phyloP scores from a whole-genome alignment of 2,113 vertebrate genomes.

The Callocephalon fimbriatum region DNA sequence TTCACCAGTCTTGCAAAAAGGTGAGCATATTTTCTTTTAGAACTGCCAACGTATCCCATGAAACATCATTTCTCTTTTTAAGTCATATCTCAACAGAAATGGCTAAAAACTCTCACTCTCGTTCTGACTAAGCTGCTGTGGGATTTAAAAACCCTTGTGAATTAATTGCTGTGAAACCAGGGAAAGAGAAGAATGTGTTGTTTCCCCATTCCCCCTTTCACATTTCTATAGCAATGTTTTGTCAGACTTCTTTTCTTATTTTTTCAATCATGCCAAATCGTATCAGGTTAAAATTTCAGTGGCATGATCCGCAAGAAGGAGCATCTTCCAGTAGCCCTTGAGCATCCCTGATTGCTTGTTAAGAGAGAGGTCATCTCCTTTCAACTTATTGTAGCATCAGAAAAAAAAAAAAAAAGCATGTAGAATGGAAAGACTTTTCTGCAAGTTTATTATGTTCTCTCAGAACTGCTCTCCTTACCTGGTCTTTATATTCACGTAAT shows the following conservation, averaged over 20 bases:
- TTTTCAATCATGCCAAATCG: not conserved
- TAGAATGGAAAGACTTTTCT: not conserved
- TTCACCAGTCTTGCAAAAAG: not conserved
- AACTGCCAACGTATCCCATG: not conserved
- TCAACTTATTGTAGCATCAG: not conserved
- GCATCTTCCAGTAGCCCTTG: not conserved
- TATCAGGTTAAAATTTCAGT: not conserved
- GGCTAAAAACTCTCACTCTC: not conserved
- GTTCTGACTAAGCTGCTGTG: not conserved
- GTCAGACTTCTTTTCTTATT: not conserved
- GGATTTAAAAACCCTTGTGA: not conserved
- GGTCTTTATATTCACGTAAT: not conserved
- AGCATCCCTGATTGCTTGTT: not conserved
- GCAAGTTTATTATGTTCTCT: not conserved
- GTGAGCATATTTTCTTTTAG: not conserved
- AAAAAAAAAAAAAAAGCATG: not conserved
- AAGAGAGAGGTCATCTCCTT: not conserved
- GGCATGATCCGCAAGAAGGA: not conserved
- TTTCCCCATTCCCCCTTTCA: not conserved
- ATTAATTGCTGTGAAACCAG: not conserved
- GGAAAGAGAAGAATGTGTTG: not conserved
- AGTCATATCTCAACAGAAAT: not conserved
- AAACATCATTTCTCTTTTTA: not conserved
- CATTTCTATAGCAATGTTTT: not conserved
- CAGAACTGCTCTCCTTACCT: not conserved